Conservation (phyloP, 2,113 vertebrate species). For the Numenius arquata region DNA sequence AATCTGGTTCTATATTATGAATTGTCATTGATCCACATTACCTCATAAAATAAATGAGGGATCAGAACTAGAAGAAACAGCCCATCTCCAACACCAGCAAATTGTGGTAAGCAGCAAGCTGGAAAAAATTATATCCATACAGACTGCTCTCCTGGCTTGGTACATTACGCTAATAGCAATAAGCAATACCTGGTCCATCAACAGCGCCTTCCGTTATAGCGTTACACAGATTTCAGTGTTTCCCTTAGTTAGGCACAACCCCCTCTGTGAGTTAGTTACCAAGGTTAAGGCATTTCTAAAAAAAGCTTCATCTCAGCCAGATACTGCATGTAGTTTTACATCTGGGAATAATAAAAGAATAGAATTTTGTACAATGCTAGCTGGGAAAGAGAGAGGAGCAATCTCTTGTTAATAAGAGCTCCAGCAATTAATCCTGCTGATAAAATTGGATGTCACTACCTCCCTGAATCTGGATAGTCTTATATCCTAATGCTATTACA, state of each 20-base stretch:
- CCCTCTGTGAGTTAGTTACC: neutral
- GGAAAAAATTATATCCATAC: neutral
- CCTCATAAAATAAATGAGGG: slow-evolving; percentile 33
- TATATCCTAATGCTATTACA: neutral
- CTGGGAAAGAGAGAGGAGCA: neutral
- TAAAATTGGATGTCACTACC: neutral
- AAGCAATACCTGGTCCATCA: slow-evolving; percentile 1
- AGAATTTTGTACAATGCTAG: neutral
- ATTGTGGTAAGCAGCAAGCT: neutral
- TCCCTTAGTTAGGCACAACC: neutral
- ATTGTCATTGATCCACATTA: neutral
- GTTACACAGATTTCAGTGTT: neutral
- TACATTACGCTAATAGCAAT: neutral
- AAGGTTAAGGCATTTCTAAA: neutral
- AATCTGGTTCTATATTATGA: neutral
- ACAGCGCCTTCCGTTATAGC: neutral
- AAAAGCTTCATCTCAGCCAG: neutral
- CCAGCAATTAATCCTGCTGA: neutral
- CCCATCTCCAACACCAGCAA: neutral
- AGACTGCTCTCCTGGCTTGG: neutral
- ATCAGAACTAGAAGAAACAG: neutral
- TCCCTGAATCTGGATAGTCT: neutral
- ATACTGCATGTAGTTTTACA: neutral
- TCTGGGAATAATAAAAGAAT: neutral
- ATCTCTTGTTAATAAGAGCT: neutral